Evolutionary conservation across 2,797 vertebrate species (phyloP).

Genomic region (Fistularia tabacaria): DNA sequence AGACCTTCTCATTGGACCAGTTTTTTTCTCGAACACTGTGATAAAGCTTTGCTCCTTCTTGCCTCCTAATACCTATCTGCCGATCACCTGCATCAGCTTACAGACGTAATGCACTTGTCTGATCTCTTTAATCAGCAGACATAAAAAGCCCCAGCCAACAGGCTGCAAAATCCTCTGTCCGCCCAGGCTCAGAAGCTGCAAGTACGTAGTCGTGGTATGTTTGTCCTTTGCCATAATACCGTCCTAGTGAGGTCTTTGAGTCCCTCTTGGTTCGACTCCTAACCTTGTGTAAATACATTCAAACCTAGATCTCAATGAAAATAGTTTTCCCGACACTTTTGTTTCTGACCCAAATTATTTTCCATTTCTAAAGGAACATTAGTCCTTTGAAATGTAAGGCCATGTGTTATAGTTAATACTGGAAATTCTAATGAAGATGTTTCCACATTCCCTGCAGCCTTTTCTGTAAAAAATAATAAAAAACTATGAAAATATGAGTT

Average conservation of each 20-base stretch:
- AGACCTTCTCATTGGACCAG: neutral
- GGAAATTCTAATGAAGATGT: too few relatives aligned
- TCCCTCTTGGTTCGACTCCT: neutral
- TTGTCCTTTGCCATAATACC: neutral
- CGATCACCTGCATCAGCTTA: constrained; percentile 3
- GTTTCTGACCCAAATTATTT: too few relatives aligned
- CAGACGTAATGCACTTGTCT: constrained; percentile 12
- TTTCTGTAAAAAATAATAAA: too few relatives aligned
- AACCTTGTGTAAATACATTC: neutral
- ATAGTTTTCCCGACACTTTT: too few relatives aligned
- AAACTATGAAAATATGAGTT: too few relatives aligned
- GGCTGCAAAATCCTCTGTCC: neutral
- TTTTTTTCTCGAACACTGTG: too few relatives aligned
- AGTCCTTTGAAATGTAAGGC: too few relatives aligned
- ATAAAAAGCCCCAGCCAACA: neutral
- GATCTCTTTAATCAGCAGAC: constrained; percentile 3
- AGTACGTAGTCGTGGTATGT: neutral
- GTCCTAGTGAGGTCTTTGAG: neutral
- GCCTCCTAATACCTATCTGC: neutral
- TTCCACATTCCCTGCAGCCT: too few relatives aligned
- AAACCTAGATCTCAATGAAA: too few relatives aligned
- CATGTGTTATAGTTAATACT: too few relatives aligned
- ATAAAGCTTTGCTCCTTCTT: neutral
- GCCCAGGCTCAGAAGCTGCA: neutral
- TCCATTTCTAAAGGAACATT: too few relatives aligned